Evolutionary conservation across 2,113 vertebrate genomes (phyloP), one percentile per base, ranked within the genome.

Genomic region (Poecilia latipinna): DNA sequence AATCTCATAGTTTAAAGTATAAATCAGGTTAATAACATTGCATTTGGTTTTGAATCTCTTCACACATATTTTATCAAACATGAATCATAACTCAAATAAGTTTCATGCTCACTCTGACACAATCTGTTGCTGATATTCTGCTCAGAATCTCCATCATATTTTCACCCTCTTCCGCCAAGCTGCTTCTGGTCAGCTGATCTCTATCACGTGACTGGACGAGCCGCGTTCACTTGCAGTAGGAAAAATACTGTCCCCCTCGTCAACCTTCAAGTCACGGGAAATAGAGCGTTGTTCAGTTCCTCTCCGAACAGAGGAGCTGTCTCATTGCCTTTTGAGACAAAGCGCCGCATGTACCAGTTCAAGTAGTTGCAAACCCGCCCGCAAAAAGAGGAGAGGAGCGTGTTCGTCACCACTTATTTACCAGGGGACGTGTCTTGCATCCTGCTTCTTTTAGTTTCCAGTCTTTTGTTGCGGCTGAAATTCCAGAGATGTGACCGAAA

Each of bases 71-170:
- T 19, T 13, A 8, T 60, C 0, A 12, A 61, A 35, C 71, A 17
- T 0, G 35, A 39, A 68, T 33, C 4, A 1, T 12, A 2, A n/a
- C 5, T n/a, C 33, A 61, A 6, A 65, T 12, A 42, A 3, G 22
- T 32, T 19, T n/a, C 8, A 12, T 0, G 90, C 93, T 93, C 79
- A 95, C 94, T 77, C 86, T 89, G 1, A 75, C 74, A 61, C 92
- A 93, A 12, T 93, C 89, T 15, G 74, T 44, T 0, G 68, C 24
- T 3, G 92, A 54, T 4, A 95, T 10, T 78, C 84, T 89, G 29
- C 73, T 82, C 8, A 95, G 80, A n/a, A 80, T 74, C n/a, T 29
- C 74, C 61, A 84, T 81, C 92, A 93, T 94, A 17, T 68, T 89
- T 61, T 17, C 31, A 5, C 31, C 19, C 10, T 29, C 11, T 68